These are phyloP conservation scores for Bos javanicus DNA, from an alignment of 2,113 vertebrate species.

Conservation along the genomic window DNA sequence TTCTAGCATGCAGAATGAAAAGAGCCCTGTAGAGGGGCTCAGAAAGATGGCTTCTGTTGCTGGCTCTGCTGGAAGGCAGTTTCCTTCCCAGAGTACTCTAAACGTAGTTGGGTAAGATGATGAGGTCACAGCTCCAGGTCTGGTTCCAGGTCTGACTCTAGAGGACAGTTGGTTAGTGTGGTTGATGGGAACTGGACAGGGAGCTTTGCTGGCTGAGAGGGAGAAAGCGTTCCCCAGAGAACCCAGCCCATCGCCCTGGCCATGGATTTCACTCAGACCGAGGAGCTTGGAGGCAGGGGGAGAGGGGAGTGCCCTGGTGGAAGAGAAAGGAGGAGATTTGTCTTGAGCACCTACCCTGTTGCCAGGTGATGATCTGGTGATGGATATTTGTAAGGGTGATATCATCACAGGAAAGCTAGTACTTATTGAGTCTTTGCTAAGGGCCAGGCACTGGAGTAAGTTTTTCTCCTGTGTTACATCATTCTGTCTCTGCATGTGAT, in stretches of 20 bases:
- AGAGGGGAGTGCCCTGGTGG: background rate
- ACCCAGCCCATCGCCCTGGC: background rate
- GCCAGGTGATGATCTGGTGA: background rate
- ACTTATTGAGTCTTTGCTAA: background rate
- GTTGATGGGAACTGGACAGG: background rate
- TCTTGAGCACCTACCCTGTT: background rate
- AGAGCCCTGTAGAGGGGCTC: background rate
- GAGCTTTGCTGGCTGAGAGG: background rate
- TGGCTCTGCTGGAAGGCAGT: background rate
- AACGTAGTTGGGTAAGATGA: background rate
- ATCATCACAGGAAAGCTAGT: background rate
- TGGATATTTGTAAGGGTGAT: background rate
- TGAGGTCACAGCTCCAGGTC: background rate
- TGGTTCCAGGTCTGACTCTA: background rate
- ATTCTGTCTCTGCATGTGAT: background rate
- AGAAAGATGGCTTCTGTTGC: background rate
- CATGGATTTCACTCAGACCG: background rate
- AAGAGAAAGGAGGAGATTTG: background rate
- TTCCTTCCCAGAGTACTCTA: background rate
- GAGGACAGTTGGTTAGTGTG: background rate
- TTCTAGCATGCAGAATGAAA: background rate
- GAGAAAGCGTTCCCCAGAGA: background rate
- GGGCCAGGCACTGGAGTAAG: background rate
- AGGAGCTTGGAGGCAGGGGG: background rate
- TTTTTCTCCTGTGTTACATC: background rate